These are phyloP conservation scores for Polyergus mexicanus DNA, from an alignment of 1,140 invertebrate species.

Conservation along the genomic window DNA sequence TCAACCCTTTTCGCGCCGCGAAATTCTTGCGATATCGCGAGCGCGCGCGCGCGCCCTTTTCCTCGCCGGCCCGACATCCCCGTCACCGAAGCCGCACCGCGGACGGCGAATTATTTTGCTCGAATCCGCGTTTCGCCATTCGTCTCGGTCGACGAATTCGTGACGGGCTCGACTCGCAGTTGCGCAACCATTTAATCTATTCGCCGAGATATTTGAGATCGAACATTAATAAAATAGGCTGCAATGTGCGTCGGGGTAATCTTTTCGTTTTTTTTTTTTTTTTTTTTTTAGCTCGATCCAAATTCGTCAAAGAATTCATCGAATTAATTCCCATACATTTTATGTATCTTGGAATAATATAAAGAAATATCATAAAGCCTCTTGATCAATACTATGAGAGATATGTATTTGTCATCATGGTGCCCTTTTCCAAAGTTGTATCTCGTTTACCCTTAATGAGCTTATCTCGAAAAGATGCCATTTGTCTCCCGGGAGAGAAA, in stretches of 20 bases:
- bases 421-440: neutral
- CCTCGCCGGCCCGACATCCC: conserved; percentile 51
- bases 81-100: conserved; percentile 9
- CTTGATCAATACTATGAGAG: neutral
- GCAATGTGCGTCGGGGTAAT: too few relatives aligned
- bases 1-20: conserved; percentile 64
- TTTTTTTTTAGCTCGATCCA: too few relatives aligned
- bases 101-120: conserved; percentile 49
- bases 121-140: conserved; percentile 26
- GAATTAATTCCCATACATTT: neutral
- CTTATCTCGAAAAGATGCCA: neutral
- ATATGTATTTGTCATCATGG: neutral
- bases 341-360: neutral
- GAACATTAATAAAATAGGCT: neutral
- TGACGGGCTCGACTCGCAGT: too few relatives aligned
- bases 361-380: neutral
- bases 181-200: neutral
- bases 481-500: neutral
- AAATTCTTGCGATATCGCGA: conserved; percentile 74
- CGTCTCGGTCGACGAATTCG: too few relatives aligned
- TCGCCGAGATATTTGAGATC: neutral
- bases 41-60: conserved; percentile 70
- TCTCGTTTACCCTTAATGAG: conserved; percentile 5
- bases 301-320: neutral
- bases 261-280: neutral